A percentile compares a stretch with the other conserved stretches of the same genome.
Evolutionary conservation across 2,888 invertebrate genomes (phyloP).

Genomic region (Dasysyrphus albostriatus): DNA sequence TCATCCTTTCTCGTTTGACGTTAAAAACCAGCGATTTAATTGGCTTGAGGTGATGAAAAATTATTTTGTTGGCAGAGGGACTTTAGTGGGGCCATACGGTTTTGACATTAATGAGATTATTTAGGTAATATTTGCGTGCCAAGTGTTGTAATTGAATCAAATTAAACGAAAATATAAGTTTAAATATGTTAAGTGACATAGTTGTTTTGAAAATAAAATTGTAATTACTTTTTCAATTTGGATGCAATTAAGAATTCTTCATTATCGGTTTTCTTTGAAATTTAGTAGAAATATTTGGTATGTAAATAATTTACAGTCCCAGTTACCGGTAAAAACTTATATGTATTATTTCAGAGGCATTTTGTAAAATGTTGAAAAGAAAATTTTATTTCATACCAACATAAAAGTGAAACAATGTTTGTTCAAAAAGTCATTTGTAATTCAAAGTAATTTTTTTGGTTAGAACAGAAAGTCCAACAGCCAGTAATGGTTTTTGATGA

Average conservation of each 20-base stretch:
- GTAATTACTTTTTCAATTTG: slow-evolving; percentile 1
- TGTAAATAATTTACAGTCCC: no score
- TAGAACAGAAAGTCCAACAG: no score
- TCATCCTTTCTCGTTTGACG: slow-evolving; percentile 37
- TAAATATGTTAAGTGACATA: slow-evolving; percentile 24
- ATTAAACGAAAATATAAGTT: slow-evolving; percentile 60
- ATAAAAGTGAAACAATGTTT: no score
- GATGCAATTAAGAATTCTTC: slow-evolving; percentile 12
- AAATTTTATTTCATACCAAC: no score
- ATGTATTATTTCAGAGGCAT: no score
- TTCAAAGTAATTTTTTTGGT: no score
- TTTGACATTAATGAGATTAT: not conserved
- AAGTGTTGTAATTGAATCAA: slow-evolving; percentile 39
- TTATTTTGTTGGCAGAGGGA: not conserved
- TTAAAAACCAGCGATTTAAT: slow-evolving; percentile 40
- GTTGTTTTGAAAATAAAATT: slow-evolving; percentile 23
- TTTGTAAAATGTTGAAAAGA: no score
- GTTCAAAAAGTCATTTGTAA: no score
- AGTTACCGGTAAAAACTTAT: no score
- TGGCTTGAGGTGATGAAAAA: slow-evolving; percentile 53
- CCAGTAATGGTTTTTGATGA: no score
- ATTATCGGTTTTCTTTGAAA: no score
- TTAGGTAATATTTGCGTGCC: not conserved
- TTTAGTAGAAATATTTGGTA: no score
- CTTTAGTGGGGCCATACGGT: not conserved